Percentiles rank a stretch among this genome's conserved stretches.
These are phyloP conservation scores for Macrophya alboannulata DNA, from an alignment of 2,888 invertebrate species.

Conservation along the genomic window DNA sequence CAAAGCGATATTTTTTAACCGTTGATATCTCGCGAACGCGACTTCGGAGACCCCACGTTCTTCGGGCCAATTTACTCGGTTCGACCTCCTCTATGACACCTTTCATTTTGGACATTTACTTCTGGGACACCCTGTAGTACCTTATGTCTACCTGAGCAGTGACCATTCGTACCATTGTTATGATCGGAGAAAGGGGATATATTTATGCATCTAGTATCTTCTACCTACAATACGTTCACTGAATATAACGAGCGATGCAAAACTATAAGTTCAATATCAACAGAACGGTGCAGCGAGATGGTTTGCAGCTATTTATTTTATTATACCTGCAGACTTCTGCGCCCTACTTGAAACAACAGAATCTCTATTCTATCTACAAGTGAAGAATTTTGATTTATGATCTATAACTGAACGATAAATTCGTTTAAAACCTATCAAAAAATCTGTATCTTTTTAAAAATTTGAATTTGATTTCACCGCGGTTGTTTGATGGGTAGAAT, in stretches of 20 bases:
- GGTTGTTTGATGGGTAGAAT: conserved; percentile 1
- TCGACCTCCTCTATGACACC: too few species aligned
- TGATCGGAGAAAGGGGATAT: conserved; percentile 51
- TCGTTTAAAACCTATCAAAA: not conserved
- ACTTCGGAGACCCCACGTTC: too few species aligned
- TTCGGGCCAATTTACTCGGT: too few species aligned
- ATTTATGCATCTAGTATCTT: conserved; percentile 47
- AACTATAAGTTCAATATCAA: conserved; percentile 68
- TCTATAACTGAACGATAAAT: not conserved
- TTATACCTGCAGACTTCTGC: conserved; percentile 57
- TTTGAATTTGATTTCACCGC: not conserved
- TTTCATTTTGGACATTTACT: too few species aligned
- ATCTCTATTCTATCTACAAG: conserved; percentile 52
- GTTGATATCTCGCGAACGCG: too few species aligned
- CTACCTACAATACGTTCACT: conserved; percentile 32
- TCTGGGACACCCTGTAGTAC: too few species aligned
- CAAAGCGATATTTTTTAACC: too few species aligned
- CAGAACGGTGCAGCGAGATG: conserved; percentile 57
- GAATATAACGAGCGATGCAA: conserved; percentile 23
- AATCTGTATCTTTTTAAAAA: too few species aligned
- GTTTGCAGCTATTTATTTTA: conserved; percentile 68
- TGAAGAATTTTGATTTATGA: conserved; percentile 39
- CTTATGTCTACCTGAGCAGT: not conserved
- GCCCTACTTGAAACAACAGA: conserved; percentile 65
- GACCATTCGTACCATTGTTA: conserved; percentile 51